Percentiles rank a stretch among this genome's conserved stretches.
Conservation (phyloP, 2,113 vertebrate genomes). For the Coptodon rendalli region DNA sequence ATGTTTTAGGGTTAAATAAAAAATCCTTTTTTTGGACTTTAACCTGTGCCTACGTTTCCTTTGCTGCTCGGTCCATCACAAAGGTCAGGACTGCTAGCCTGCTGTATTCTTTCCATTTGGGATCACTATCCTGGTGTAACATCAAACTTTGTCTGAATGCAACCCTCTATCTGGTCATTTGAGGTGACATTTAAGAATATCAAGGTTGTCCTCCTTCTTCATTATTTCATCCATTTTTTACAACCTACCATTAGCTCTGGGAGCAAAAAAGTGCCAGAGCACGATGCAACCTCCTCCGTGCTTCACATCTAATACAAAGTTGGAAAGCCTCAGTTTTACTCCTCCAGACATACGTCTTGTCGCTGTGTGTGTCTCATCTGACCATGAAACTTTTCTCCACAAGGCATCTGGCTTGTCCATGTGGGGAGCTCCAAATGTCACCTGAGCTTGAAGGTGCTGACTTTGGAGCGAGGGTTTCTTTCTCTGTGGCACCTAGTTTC, state of each 20-base stretch:
- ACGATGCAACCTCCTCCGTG: neutral
- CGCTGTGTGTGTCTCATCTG: neutral
- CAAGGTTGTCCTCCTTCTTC: neutral
- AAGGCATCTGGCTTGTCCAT: neutral
- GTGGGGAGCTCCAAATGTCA: neutral
- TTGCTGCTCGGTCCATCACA: neutral
- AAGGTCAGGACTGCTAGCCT: neutral
- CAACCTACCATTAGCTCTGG: neutral
- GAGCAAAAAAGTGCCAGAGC: neutral
- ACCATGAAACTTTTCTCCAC: neutral
- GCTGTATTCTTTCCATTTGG: neutral
- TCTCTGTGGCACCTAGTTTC: neutral
- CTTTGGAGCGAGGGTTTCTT: neutral
- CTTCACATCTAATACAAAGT: neutral
- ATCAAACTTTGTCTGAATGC: neutral
- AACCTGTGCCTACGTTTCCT: neutral
- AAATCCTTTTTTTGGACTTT: neutral
- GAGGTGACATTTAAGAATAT: neutral
- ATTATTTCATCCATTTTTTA: neutral
- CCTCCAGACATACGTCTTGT: neutral
- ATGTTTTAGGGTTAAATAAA: neutral
- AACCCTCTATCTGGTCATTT: neutral
- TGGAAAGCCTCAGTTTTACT: neutral
- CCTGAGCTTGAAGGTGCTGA: neutral
- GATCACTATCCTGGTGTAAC: neutral